A percentile compares a stretch with the other conserved stretches of the same genome.
Conservation (phyloP, 2,888 invertebrate species). For the Mythimna pallens region DNA sequence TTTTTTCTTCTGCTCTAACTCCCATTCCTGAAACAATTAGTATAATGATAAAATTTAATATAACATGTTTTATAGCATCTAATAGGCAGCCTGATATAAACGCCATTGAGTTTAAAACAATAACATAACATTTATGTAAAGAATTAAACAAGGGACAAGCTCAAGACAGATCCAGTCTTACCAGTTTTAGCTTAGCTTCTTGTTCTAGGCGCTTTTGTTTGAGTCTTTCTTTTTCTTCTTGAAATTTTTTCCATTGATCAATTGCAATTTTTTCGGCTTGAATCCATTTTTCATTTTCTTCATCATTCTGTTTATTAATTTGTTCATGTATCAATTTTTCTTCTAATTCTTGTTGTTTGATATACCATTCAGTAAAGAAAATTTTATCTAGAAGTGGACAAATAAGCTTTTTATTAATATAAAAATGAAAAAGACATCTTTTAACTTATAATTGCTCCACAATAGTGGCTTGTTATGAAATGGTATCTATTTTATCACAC, state of each 20-base stretch:
- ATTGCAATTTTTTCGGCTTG: slow-evolving; percentile 92
- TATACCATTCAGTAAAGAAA: slow-evolving; percentile 50
- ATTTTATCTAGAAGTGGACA: slow-evolving; percentile 42
- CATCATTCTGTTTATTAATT: slow-evolving; percentile 88
- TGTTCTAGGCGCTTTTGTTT: slow-evolving; percentile 91
- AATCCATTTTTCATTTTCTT: slow-evolving; percentile 92
- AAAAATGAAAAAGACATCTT: background rate
- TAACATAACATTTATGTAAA: background rate
- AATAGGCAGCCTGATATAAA: background rate
- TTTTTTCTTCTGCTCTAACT: slow-evolving; percentile 91
- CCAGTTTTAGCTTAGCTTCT: slow-evolving; percentile 89
- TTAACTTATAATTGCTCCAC: too few species aligned
- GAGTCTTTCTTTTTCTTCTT: slow-evolving; percentile 89
- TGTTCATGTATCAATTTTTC: slow-evolving; percentile 89
- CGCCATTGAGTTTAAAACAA: background rate
- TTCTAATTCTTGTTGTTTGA: slow-evolving; percentile 81
- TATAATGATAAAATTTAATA: background rate
- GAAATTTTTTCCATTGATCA: slow-evolving; percentile 91
- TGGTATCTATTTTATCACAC: too few species aligned
- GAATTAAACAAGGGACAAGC: background rate
- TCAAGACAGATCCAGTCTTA: slow-evolving; percentile 69
- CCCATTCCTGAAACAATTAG: slow-evolving; percentile 91
- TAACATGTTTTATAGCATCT: background rate
- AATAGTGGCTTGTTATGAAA: too few species aligned
- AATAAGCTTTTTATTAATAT: background rate